Evolutionary conservation across 2,888 invertebrate species (phyloP), one percentile per base, ranked within the genome.

Genomic region (Tinea semifulvella): DNA sequence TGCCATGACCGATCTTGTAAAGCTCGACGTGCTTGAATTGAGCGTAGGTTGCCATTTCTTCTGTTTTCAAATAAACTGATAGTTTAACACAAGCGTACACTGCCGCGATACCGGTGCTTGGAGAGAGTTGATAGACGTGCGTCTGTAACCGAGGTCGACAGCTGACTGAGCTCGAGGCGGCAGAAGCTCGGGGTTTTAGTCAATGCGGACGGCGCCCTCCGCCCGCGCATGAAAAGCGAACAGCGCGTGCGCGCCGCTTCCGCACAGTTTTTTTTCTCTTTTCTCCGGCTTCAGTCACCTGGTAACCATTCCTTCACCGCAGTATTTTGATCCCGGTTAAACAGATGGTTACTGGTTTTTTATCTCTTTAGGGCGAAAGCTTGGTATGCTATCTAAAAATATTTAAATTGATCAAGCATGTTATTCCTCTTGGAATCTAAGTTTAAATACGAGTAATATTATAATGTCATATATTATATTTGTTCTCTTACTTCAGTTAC

Each of bases 1-100:
- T 95, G 71, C 94, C 92, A 80, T 91, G 91, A 73, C 94, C 94
- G 71, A 94, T 91, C 82, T 94, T 93, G 86, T 94, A 94, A 61
- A 95, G 88, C 83, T 94, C 94, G 76, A 95, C 90, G 83, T 94
- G 94, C 83, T 94, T 91, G 85, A 93, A 94, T 57, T 92, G 89
- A 68, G 94, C 92, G 85, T 94, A 94, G 69, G 94, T 91, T 72
- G 94, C 94, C 94, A 94, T 92, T 62, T 61, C 63, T 47, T 46
- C 45, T 50, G 52, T 58, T 57, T 56, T 58, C 46, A 46, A 49
- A 31, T 53, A 52, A 56, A 56, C 31, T n/a, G 13, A 11, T 11
- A 31, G 14, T 11, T 31, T 31, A 31, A 58, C 55, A 51, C 43
- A 47, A 17, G 31, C 40, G 39, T 14, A 16, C 13, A 27, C 20